Conservation (phyloP, 2,888 invertebrate species). For the Axea sp. region DNA sequence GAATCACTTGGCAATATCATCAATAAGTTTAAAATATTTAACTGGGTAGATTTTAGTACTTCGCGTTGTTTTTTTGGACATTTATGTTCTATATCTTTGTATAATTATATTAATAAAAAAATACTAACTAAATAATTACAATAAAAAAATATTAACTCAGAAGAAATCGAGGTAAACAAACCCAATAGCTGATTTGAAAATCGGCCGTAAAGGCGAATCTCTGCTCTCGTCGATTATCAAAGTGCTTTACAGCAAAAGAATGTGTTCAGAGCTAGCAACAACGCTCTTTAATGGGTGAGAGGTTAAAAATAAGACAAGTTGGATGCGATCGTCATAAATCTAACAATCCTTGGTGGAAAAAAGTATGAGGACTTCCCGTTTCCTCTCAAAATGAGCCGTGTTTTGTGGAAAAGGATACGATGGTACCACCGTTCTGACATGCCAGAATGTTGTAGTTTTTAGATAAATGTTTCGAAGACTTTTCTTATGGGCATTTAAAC, state of each 20-base stretch:
- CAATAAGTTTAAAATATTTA: no score
- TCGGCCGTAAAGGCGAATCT: slow-evolving; percentile 56
- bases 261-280: slow-evolving; percentile 73
- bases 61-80: no score
- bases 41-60: no score
- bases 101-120: no score
- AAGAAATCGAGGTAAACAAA: slow-evolving; percentile 52
- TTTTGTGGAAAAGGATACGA: slow-evolving; percentile 52
- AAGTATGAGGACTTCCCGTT: slow-evolving; percentile 60
- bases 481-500: no score
- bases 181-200: slow-evolving; percentile 57
- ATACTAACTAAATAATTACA: no score
- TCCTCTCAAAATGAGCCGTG: slow-evolving; percentile 43
- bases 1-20: no score
- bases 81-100: no score
- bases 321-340: slow-evolving; percentile 77
- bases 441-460: slow-evolving; percentile 45
- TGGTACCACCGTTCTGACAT: slow-evolving; percentile 20
- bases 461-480: slow-evolving; percentile 26
- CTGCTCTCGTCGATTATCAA: slow-evolving; percentile 61
- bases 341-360: slow-evolving; percentile 71
- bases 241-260: slow-evolving; percentile 60
- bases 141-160: no score
- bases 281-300: slow-evolving; percentile 79
- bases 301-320: slow-evolving; percentile 75